These are phyloP conservation scores for Nycteola revayana DNA, from an alignment of 2,888 invertebrate genomes.

Conservation along the genomic window DNA sequence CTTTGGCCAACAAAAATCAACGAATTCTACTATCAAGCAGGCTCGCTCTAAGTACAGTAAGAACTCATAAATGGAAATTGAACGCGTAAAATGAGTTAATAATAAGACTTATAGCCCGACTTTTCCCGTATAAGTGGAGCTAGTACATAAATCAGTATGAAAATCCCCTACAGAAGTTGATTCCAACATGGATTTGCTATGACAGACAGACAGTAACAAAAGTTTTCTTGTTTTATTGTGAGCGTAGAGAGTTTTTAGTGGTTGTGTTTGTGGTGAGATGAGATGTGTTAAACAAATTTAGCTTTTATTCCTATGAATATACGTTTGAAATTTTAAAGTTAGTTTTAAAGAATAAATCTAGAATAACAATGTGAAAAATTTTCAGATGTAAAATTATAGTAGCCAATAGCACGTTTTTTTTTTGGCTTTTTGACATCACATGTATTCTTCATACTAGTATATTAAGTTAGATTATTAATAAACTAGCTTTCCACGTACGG, in stretches of 20 bases:
- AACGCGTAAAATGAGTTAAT: slow-evolving; percentile 39
- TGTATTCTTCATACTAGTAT: too few species aligned
- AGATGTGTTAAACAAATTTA: too few species aligned
- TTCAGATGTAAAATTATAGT: too few species aligned
- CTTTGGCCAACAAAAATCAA: slow-evolving; percentile 17
- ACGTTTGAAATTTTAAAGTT: too few species aligned
- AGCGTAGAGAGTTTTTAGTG: slow-evolving; percentile 31
- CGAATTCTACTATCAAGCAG: slow-evolving; percentile 22
- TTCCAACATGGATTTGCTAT: slow-evolving; percentile 34
- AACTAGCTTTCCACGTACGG: too few species aligned
- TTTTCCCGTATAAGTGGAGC: slow-evolving; percentile 12
- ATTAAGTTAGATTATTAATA: too few species aligned
- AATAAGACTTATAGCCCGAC: slow-evolving; percentile 30
- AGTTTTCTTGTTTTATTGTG: slow-evolving; percentile 45
- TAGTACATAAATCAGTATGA: slow-evolving; percentile 42
- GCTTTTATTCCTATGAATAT: too few species aligned
- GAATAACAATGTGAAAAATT: too few species aligned
- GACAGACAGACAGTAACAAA: slow-evolving; percentile 43
- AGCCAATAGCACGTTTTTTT: too few species aligned
- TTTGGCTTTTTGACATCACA: too few species aligned
- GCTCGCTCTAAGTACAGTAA: slow-evolving; percentile 26
- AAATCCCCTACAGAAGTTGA: slow-evolving; percentile 30
- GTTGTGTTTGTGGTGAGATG: slow-evolving; percentile 21
- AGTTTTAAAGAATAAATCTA: too few species aligned
- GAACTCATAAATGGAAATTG: slow-evolving; percentile 34